Base-by-base conservation (phyloP, 2,888 invertebrate species). In the Tridacna gigas region DNA sequence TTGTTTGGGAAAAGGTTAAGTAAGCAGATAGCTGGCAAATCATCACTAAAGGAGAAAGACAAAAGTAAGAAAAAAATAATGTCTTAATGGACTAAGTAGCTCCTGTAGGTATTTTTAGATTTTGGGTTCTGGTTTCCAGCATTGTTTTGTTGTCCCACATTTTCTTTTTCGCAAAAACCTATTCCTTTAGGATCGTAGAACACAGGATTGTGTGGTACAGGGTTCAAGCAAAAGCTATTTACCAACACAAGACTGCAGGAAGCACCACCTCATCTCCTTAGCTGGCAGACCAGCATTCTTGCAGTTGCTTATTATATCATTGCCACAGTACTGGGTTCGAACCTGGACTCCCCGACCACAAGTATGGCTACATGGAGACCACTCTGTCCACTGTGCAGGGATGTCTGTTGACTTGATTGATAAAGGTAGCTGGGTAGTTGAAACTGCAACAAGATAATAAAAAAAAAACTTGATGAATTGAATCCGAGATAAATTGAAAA, bases 311-410 rank as follows among this genome's bases (percentile, higher is more conserved):
- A 86, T 84, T 20, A 86, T 80, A 76, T 90, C 88, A 81, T 89
- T 89, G 51, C 85, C 89, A 82, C 92, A 93, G 84, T 89, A 90
- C 65, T 90, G 89, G 71, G 91, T 89, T 74, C 93, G 89, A 67
- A 89, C 86, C 88, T 93, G 92, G 47, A 88, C 84, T 22, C 93
- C 93, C 47, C 90, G 89, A 25, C 92, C 93, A 88, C 93, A 93
- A 47, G 92, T 89, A 74, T 89, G 88, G 80, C 92, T 92, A 83
- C 93, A 93, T 20, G 91, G 76, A 20, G 92, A 91, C 93, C 93
- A 93, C 28, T 90, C 84, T 11, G 93, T 92, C 93, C 93, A 93
- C 56, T 90, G 75, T 22, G 75, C 75, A 15, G 45, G 18, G 11
- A 60, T 26, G n/a, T 51, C 22, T 15, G 37, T 37, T 37, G 60